Percentiles rank a stretch among this genome's conserved stretches.
Conservation (phyloP, 2,113 vertebrate species). For the Tringa solitaria region DNA sequence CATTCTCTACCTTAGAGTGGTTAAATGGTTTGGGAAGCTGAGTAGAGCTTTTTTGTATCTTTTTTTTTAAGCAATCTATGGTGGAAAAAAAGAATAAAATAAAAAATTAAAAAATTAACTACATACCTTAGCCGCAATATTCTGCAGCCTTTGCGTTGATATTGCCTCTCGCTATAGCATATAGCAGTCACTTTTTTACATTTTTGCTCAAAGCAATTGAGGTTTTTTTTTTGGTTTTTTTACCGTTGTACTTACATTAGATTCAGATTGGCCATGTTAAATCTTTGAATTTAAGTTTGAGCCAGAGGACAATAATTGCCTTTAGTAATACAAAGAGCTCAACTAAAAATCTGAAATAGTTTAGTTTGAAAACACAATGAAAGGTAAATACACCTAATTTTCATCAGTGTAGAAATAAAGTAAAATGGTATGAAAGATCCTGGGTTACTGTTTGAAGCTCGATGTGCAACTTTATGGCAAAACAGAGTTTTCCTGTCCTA, state of each 20-base stretch:
- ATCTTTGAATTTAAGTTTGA: neutral
- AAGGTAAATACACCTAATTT: neutral
- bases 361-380: neutral
- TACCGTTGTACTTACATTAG: neutral
- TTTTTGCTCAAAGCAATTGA: neutral
- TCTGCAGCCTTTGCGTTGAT: neutral
- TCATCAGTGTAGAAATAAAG: neutral
- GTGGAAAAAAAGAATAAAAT: neutral
- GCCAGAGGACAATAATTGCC: neutral
- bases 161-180: neutral
- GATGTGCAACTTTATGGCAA: neutral
- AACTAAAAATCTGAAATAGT: neutral
- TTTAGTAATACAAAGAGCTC: neutral
- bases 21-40: neutral
- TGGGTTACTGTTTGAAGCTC: neutral
- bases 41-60: neutral
- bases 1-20: neutral
- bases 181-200: neutral
- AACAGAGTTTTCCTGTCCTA: neutral
- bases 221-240: neutral
- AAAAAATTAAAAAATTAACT: too few species aligned
- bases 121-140: neutral
- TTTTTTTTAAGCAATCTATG: neutral
- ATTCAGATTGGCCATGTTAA: neutral
- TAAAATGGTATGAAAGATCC: neutral